Percentiles rank a stretch among this genome's conserved stretches.
Evolutionary conservation across 2,888 invertebrate genomes (phyloP).

Genomic region (Cloeon dipterum): DNA sequence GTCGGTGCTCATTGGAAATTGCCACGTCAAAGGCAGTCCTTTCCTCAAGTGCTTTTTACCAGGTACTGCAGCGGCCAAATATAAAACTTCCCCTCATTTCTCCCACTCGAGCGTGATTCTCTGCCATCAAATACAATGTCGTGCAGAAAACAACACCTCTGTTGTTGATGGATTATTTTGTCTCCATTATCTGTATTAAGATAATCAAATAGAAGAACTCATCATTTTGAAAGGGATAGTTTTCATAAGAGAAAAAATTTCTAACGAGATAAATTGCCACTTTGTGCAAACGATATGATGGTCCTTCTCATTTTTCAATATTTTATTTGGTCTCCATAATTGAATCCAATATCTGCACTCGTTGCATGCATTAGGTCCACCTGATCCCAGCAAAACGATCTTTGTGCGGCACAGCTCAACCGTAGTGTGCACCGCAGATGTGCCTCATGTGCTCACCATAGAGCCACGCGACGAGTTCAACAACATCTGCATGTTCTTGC

Average conservation of each 20-base stretch:
- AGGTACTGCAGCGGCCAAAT: too few relatives aligned
- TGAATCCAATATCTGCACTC: constrained; percentile 8
- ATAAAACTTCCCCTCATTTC: neutral
- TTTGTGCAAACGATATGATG: neutral
- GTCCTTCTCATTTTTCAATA: too few relatives aligned
- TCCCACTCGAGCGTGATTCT: too few relatives aligned
- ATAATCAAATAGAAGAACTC: too few relatives aligned
- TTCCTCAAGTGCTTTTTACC: constrained; percentile 63
- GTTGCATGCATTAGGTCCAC: too few relatives aligned
- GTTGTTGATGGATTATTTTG: too few relatives aligned
- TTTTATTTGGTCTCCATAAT: constrained; percentile 1
- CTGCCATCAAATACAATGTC: neutral
- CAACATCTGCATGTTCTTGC: constrained; percentile 46
- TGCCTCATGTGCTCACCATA: constrained; percentile 53
- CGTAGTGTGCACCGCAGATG: constrained; percentile 57
- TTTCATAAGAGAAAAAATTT: too few relatives aligned
- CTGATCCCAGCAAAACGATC: constrained; percentile 60
- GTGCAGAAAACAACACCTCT: too few relatives aligned
- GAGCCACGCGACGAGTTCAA: constrained; percentile 84
- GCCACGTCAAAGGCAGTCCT: constrained; percentile 65
- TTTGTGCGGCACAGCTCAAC: constrained; percentile 66
- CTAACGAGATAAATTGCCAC: too few relatives aligned
- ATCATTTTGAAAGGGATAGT: too few relatives aligned
- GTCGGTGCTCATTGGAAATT: constrained; percentile 59
- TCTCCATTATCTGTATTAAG: too few relatives aligned